A percentile compares a stretch with the other conserved stretches of the same genome.
Evolutionary conservation across 2,113 vertebrate genomes (phyloP).

Genomic region (Otus sunia): DNA sequence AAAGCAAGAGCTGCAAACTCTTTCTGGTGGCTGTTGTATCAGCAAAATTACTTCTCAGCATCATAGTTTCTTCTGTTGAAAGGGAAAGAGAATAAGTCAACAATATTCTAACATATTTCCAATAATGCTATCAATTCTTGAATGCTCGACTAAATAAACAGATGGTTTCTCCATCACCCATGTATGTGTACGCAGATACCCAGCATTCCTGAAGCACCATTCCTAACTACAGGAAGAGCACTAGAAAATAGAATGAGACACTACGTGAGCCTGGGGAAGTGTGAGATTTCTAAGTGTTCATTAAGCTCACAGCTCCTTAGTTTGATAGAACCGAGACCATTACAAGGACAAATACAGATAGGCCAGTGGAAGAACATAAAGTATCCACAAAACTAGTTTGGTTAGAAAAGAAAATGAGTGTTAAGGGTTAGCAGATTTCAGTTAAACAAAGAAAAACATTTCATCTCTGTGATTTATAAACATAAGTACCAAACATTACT

Average conservation of each 20-base stretch:
- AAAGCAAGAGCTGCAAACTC: neutral
- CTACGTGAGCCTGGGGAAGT: neutral
- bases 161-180: neutral
- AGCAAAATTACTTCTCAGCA: neutral
- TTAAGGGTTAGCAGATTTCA: neutral
- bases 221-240: neutral
- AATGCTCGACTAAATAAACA: neutral
- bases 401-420: neutral
- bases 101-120: neutral
- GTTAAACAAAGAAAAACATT: neutral
- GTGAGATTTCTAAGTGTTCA: neutral
- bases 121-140: neutral
- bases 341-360: neutral
- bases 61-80: neutral
- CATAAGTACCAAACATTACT: neutral
- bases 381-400: neutral
- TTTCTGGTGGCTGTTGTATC: neutral
- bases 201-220: neutral
- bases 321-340: neutral
- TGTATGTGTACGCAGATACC: accelerated
- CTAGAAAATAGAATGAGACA: neutral
- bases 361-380: neutral
- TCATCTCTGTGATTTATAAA: neutral
- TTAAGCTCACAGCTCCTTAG: neutral
- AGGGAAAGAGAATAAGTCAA: neutral